A percentile compares a stretch with the other conserved stretches of the same genome.
Evolutionary conservation across 1,140 invertebrate genomes (phyloP).

Genomic region (Neodiprion virginianus): DNA sequence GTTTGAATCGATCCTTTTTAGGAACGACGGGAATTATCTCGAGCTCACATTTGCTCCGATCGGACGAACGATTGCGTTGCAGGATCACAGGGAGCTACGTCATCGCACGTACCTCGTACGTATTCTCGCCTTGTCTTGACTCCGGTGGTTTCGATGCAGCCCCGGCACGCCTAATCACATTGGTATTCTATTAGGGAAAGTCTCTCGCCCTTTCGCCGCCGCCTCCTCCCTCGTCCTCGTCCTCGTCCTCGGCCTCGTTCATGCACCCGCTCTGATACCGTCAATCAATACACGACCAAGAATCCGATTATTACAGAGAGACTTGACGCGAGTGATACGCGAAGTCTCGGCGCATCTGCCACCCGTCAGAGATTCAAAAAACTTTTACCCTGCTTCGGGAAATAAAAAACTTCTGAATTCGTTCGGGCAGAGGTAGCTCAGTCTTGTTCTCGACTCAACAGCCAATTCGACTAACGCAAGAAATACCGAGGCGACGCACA

Average conservation of each 20-base stretch:
- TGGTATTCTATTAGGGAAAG: conserved; percentile 53
- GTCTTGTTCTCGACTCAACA: too few species aligned
- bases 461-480: too few species aligned
- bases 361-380: too few species aligned
- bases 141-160: conserved; percentile 47
- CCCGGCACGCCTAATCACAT: conserved; percentile 53
- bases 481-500: too few species aligned
- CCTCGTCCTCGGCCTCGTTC: conserved; percentile 26
- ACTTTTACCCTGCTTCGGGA: too few species aligned
- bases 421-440: too few species aligned
- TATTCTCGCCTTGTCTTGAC: conserved; percentile 3
- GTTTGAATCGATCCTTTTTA: too few species aligned
- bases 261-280: conserved; percentile 27
- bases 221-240: conserved; percentile 13
- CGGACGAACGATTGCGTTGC: background rate
- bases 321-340: too few species aligned
- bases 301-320: too few species aligned
- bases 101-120: background rate
- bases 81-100: background rate
- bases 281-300: background rate
- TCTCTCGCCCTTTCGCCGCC: background rate
- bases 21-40: background rate
- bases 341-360: too few species aligned
- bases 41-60: background rate
- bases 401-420: too few species aligned